Conservation (phyloP, 2,797 vertebrate genomes). For the Sebastes umbrosus region DNA sequence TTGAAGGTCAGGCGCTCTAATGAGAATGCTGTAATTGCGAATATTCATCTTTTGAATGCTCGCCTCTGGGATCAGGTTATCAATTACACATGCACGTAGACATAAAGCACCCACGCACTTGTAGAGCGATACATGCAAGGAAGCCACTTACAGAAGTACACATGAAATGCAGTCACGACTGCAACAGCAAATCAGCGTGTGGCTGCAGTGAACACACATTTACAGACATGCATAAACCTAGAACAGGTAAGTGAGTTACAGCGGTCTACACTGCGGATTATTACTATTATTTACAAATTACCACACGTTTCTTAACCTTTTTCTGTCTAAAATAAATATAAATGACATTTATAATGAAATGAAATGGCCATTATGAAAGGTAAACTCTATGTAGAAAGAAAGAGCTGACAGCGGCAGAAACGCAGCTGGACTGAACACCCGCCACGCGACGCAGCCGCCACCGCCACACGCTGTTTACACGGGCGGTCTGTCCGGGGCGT, state of each 20-base stretch:
- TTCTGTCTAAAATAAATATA: too few relatives aligned
- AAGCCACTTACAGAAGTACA: background rate
- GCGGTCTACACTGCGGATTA: too few relatives aligned
- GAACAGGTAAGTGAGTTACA: background rate
- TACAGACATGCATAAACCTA: background rate
- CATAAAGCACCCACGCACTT: background rate
- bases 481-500: background rate
- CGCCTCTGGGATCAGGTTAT: constrained; percentile 65
- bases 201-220: background rate
- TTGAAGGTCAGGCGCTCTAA: constrained; percentile 82
- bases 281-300: too few relatives aligned
- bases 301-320: too few relatives aligned
- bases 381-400: too few relatives aligned
- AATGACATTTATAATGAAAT: too few relatives aligned
- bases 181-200: background rate
- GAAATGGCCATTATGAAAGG: too few relatives aligned
- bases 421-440: too few relatives aligned
- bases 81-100: constrained; percentile 57
- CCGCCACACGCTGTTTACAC: too few relatives aligned
- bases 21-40: constrained; percentile 78
- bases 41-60: constrained; percentile 82
- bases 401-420: too few relatives aligned
- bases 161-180: background rate
- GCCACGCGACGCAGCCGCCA: too few relatives aligned
- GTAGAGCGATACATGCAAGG: constrained; percentile 1